Conservation (phyloP, 1,140 invertebrate genomes). For the Belonocnema kinseyi region DNA sequence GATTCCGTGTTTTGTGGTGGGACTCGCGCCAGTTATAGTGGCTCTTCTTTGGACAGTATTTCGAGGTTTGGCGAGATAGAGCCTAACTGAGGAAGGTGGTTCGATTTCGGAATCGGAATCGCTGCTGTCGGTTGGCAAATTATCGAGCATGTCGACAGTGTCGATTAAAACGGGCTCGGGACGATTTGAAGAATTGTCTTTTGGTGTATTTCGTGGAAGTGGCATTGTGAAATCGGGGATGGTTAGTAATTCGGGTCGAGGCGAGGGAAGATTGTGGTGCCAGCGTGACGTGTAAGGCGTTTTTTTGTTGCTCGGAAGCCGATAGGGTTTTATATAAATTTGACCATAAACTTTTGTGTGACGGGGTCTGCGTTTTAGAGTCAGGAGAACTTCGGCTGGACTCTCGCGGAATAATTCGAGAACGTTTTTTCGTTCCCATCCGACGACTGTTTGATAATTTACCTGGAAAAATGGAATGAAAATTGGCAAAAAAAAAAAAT, state of each 20-base stretch:
- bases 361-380: constrained; percentile 88
- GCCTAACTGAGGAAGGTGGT: constrained; percentile 68
- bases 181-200: constrained; percentile 46
- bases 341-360: constrained; percentile 90
- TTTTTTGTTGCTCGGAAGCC: constrained; percentile 85
- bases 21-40: constrained; percentile 90
- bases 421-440: constrained; percentile 91
- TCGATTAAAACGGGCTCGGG: constrained; percentile 67
- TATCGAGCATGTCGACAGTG: constrained; percentile 65
- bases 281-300: constrained; percentile 80
- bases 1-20: constrained; percentile 81
- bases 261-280: constrained; percentile 81
- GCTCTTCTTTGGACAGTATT: constrained; percentile 87
- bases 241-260: constrained; percentile 80
- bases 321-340: constrained; percentile 87
- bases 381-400: constrained; percentile 87
- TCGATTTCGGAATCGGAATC: constrained; percentile 69
- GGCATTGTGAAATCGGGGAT: constrained; percentile 81
- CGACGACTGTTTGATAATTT: constrained; percentile 94
- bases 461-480: constrained; percentile 77
- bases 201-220: constrained; percentile 75
- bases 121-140: constrained; percentile 68
- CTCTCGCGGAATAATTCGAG: constrained; percentile 85
- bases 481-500: constrained; percentile 8
- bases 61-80: constrained; percentile 86